Percentiles rank a stretch among this genome's conserved stretches.
Conservation (phyloP, 2,888 invertebrate genomes). For the Pachliopta kotzebuea region DNA sequence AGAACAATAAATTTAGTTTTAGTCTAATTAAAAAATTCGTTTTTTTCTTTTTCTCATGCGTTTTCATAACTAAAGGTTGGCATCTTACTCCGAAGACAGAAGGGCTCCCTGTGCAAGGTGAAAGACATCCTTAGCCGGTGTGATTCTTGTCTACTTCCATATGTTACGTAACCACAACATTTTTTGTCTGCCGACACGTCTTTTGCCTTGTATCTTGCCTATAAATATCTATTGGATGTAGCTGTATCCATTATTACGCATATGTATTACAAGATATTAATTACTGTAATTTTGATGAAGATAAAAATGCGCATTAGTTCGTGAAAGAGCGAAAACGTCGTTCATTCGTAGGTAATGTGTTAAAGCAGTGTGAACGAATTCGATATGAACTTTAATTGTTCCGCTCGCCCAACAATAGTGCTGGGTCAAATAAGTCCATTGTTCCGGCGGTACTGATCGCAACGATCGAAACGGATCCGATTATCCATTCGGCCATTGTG, state of each 20-base stretch:
- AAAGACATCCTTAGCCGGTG: no score
- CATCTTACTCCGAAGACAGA: no score
- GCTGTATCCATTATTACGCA: background rate
- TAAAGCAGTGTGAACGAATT: conserved; percentile 18
- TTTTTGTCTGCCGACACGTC: no score
- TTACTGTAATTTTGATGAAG: background rate
- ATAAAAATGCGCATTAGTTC: background rate
- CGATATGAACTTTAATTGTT: conserved; percentile 40
- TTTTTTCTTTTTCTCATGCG: no score
- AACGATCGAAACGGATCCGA: conserved; percentile 58
- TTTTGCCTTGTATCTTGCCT: no score
- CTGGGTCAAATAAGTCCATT: conserved; percentile 52
- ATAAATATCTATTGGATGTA: background rate
- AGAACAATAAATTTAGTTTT: no score
- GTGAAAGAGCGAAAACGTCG: background rate
- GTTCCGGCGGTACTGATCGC: conserved; percentile 49
- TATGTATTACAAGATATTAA: background rate
- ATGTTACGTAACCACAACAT: no score
- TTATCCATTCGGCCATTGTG: conserved; percentile 65
- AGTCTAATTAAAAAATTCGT: no score
- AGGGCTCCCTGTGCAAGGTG: no score
- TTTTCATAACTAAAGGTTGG: no score
- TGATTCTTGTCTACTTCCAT: no score
- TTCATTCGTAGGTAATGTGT: conserved; percentile 1
- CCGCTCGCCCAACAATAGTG: conserved; percentile 44